phyloP scores from a whole-genome alignment of 2,888 invertebrate species.

The Lasioglossum pauxillum region DNA sequence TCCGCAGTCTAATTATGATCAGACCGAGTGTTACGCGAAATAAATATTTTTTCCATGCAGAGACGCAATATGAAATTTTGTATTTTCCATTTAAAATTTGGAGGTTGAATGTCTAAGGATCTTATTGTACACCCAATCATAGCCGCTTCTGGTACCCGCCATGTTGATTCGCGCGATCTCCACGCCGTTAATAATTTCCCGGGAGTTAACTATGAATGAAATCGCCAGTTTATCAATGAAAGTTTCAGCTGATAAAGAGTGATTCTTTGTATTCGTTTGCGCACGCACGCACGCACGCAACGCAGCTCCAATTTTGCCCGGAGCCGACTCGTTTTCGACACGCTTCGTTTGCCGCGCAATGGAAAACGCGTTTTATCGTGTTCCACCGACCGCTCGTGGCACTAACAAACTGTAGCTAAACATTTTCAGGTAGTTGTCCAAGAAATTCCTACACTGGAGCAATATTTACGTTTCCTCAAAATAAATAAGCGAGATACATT shows the following conservation, averaged over 20 bases:
- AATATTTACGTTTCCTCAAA: not conserved
- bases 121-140: no score
- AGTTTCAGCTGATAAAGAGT: conserved; percentile 24
- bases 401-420: conserved; percentile 8
- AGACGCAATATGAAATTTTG: no score
- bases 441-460: not conserved
- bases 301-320: conserved; percentile 31
- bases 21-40: not conserved
- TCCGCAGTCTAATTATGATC: no score
- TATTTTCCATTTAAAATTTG: no score
- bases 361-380: conserved; percentile 35
- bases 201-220: conserved; percentile 17
- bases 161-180: not conserved
- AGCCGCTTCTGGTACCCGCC: not conserved
- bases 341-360: conserved; percentile 42
- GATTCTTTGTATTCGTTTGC: not conserved
- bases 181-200: not conserved
- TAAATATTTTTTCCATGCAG: not conserved
- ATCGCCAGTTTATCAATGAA: conserved; percentile 22
- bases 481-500: no score
- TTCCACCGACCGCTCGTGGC: conserved; percentile 21
- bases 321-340: conserved; percentile 29
- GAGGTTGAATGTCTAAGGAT: no score
- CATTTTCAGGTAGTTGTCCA: conserved; percentile 15
- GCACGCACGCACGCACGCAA: conserved; percentile 23